phyloP scores from a whole-genome alignment of 2,888 invertebrate genomes.

The Lasioglossum oenotherae region DNA sequence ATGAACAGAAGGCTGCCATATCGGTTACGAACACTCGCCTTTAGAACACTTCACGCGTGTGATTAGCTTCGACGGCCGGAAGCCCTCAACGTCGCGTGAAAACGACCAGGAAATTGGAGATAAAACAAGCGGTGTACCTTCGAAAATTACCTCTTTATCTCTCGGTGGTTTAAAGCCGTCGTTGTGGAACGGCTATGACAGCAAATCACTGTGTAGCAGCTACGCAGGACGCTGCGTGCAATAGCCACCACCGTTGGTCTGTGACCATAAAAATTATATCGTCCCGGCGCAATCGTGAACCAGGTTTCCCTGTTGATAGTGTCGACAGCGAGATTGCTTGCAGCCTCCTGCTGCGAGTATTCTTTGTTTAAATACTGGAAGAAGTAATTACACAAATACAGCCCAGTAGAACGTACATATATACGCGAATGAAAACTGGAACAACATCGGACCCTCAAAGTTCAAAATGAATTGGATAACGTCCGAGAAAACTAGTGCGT shows the following conservation, averaged over 20 bases:
- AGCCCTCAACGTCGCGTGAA: slow-evolving; percentile 23
- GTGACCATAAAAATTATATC: slow-evolving; percentile 46
- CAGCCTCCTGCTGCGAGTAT: background rate
- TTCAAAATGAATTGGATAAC: too few species aligned
- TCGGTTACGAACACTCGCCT: background rate
- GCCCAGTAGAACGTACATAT: background rate
- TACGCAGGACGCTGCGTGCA: slow-evolving; percentile 8
- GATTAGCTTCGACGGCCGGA: slow-evolving; percentile 12
- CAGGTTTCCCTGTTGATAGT: slow-evolving; percentile 32
- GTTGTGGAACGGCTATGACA: background rate
- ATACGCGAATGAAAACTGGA: slow-evolving; percentile 4
- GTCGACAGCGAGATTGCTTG: slow-evolving; percentile 13
- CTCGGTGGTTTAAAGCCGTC: slow-evolving; percentile 19
- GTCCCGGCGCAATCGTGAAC: slow-evolving; percentile 5
- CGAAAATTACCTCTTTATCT: slow-evolving; percentile 52
- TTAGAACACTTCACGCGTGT: background rate
- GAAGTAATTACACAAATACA: slow-evolving; percentile 21
- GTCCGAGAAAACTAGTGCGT: too few species aligned
- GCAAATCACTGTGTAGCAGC: slow-evolving; percentile 21
- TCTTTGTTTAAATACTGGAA: slow-evolving; percentile 38
- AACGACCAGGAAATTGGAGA: slow-evolving; percentile 38
- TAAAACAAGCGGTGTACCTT: slow-evolving; percentile 35
- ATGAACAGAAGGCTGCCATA: background rate
- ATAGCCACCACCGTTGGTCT: slow-evolving; percentile 7
- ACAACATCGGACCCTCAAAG: background rate